These are phyloP conservation scores for Therioaphis trifolii DNA, from an alignment of 2,888 invertebrate genomes.

Conservation along the genomic window DNA sequence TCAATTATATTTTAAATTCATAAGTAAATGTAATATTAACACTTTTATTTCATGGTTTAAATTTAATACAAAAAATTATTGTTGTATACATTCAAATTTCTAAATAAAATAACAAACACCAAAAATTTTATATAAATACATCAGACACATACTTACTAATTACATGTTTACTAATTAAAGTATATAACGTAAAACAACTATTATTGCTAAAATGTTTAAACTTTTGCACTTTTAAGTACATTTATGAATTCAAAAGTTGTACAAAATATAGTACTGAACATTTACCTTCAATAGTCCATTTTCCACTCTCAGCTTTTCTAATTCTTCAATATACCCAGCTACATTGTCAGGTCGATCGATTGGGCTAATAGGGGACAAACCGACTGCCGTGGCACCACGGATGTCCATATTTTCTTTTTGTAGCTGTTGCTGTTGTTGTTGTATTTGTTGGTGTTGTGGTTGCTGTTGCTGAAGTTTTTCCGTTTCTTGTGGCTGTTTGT, in stretches of 20 bases:
- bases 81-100: too few species aligned
- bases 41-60: too few species aligned
- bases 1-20: too few species aligned
- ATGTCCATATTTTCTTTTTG: conserved; percentile 40
- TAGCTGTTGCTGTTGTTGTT: conserved; percentile 69
- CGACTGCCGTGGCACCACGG: conserved; percentile 28
- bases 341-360: conserved; percentile 65
- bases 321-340: conserved; percentile 70
- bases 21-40: too few species aligned
- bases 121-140: too few species aligned
- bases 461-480: conserved; percentile 69
- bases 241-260: neutral
- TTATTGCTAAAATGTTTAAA: too few species aligned
- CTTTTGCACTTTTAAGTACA: neutral
- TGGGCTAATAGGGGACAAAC: conserved; percentile 64
- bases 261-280: neutral
- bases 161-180: too few species aligned
- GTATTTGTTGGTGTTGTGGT: conserved; percentile 69
- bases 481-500: conserved; percentile 68
- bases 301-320: conserved; percentile 77
- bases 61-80: too few species aligned
- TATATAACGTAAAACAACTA: too few species aligned
- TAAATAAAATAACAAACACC: too few species aligned
- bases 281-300: conserved; percentile 78
- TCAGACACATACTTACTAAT: too few species aligned